Evolutionary conservation across 2,113 vertebrate species (phyloP), one percentile per base, ranked within the genome.

Genomic region (Vombatus ursinus): DNA sequence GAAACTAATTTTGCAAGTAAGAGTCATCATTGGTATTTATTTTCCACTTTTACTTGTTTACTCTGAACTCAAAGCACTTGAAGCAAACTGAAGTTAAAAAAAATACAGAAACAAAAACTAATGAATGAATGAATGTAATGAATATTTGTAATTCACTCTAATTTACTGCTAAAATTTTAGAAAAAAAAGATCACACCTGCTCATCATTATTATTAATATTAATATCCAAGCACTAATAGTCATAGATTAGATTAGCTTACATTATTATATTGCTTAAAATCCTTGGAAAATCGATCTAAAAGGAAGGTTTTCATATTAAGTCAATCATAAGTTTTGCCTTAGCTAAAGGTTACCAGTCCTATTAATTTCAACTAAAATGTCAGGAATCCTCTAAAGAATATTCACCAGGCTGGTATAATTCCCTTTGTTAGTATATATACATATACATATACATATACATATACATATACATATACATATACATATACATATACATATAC

Each of bases 81-180:
- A 95, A 92, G n/a, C 47, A 97, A 95, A 96, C 91, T 90, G 11
- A 6, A 91, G 92, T 96, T 95, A 95, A 92, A 94, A 57, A 97
- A 95, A 26, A 68, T 0, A 48, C 28, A 68, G 61, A 68, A 68
- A 16, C 31, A 68, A 68, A 61, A 50, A 90, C 25, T 90, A 49
- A 51, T 53, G 37, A 94, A 91, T 25, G 2, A 52, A 52, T 22
- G 52, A 52, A 52, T 19, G 16, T 52, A 52, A 52, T 52, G 92
- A 57, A 92, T 54, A 23, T 92, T 91, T 49, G 53, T 57, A 92
- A 94, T 95, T 95, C 92, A 96, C 48, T 95, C 54, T 89, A 97
- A 96, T 92, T 95, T 97, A 19, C 25, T 90, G 47, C 37, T 95
- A 11, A 90, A 89, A 94, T 53, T 93, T 96, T 44, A 84, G 26